Base-by-base conservation (phyloP, 2,113 vertebrate species). In the Diadophis punctatus region DNA sequence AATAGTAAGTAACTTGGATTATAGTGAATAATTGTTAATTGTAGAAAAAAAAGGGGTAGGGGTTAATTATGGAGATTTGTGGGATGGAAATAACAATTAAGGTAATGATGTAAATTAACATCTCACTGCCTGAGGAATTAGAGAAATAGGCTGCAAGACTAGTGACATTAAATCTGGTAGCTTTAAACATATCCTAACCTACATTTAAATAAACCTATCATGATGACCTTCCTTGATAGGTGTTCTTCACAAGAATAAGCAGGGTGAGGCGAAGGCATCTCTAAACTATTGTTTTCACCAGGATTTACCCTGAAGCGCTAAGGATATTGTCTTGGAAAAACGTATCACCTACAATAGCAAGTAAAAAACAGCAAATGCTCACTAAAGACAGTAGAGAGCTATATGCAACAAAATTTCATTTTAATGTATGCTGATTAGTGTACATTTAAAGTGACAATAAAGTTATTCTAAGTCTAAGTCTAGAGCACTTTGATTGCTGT, bases 311-410 rank as follows among this genome's bases (percentile, higher is more conserved):
- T 90, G 52, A 93, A 94, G 63, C 43, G 7, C 52, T 84, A 27
- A 91, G 88, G 74, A 6, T 86, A 92, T 87, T 16, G 5, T 0
- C 8, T 1, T 84, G 1, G 90, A 43, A 14, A 89, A 93, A 8
- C 43, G 3, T 6, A 94, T 93, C 55, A 92, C 91, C 91, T 94
- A 93, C 86, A n/a, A 51, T 85, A 87, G 1, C 74, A 3, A 39
- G 34, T 20, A 80, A 80, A 80, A 80, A 80, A 80, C 7, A 80
- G 3, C 34, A 80, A 80, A 88, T 88, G 89, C 93, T 95, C 93
- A 88, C 55, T 96, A 95, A 58, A 95, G 93, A 92, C 93, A 87
- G 48, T 93, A 91, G 93, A 11, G 25, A 60, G 9, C 58, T 27
- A 8, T 60, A 60, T 11, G 58, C 25, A 60, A 1, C 8, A 25